Percentiles rank a stretch among this genome's conserved stretches.
These are phyloP conservation scores for Spheniscus mendiculus DNA, from an alignment of 2,113 vertebrate species.

Conservation along the genomic window DNA sequence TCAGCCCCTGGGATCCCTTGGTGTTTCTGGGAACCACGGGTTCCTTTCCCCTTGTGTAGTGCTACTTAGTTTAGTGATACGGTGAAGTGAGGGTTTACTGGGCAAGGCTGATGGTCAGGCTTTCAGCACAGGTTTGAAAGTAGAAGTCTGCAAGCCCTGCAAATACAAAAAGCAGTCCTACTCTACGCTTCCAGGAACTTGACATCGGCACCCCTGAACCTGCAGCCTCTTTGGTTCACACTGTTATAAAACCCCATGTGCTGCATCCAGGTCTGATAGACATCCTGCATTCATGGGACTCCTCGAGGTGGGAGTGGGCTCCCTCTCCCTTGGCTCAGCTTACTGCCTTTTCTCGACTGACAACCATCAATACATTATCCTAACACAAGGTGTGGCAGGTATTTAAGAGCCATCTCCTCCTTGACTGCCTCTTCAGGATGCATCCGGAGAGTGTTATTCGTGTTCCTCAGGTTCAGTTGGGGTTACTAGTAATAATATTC, in stretches of 20 bases:
- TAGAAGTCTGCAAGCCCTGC: neutral
- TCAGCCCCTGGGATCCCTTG: neutral
- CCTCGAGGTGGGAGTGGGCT: neutral
- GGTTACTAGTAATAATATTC: neutral
- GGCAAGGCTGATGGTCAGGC: neutral
- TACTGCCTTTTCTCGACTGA: neutral
- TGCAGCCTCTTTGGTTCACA: rapidly evolving
- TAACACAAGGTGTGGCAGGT: neutral
- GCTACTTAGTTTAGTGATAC: rapidly evolving
- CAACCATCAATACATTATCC: neutral
- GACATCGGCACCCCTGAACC: neutral
- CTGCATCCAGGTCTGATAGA: neutral
- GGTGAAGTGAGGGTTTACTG: neutral
- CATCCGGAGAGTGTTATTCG: neutral
- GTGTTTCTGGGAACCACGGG: neutral
- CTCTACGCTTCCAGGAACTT: neutral
- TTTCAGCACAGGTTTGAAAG: neutral
- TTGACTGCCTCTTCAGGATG: neutral
- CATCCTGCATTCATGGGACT: neutral
- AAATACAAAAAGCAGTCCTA: neutral
- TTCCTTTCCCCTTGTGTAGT: neutral
- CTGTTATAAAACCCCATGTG: neutral
- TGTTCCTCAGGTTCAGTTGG: neutral
- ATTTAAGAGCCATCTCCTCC: neutral
- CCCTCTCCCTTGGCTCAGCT: neutral